Base-by-base conservation (phyloP, 2,888 invertebrate genomes). In the Stegana nigrithorax region DNA sequence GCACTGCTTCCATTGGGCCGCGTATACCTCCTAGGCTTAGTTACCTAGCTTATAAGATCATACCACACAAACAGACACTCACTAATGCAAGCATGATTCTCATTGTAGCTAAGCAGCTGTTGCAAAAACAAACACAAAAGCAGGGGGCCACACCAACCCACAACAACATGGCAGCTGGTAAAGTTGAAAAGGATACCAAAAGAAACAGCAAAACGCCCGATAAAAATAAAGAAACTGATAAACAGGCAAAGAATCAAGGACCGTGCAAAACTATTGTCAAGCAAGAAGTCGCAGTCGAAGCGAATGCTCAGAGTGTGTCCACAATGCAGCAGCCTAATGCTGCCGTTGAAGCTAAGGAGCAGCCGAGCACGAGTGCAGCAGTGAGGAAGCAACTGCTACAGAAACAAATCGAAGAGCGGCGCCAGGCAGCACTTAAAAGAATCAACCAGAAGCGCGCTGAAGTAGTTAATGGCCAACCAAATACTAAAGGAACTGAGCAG, bases 341-440 rank as follows among this genome's bases (percentile, higher is more conserved):
- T n/a, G n/a, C n/a, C n/a, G n/a, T n/a, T n/a, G n/a, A n/a, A 0
- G 55, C 25, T 17, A 64, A 64, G 8, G 67, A 77, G n/a, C 62
- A 65, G 7, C 77, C 80, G 2, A 71, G 67, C 47, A 79, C 79
- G 2, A 81, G 81, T 39, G 59, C 26, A 2, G 27, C 42, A 0
- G 42, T 17, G 1, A 57, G 69, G n/a, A 76, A 70, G 29, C 73
- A 72, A 29, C 55, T 73, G 8, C 62, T 74, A 4, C 68, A 59
- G 12, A 71, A 65, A 42, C 62, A 75, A 64, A 70, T 81, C 5
- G 78, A 73, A 0, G 70, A 77, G n/a, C 75, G 75, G 8, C 75
- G 73, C 4, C 66, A 50, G 19, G 39, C 61, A 17, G 79, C 79
- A 1, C 25, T 75, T 21, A 60, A 67, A 59, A 77, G 74, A 60